These are phyloP conservation scores for Gambelia wislizenii DNA, from an alignment of 2,797 vertebrate genomes.

Conservation along the genomic window DNA sequence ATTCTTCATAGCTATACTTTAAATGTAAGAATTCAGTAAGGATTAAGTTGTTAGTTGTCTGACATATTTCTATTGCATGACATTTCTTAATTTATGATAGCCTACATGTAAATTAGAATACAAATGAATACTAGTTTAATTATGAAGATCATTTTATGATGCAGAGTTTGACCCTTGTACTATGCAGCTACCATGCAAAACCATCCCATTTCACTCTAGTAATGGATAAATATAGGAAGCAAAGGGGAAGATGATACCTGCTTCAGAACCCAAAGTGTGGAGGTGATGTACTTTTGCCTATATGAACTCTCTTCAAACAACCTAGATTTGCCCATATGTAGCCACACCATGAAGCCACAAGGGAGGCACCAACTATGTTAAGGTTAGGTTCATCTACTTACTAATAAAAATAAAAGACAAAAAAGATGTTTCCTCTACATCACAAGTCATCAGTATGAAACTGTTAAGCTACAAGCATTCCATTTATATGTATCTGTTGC, in stretches of 20 bases:
- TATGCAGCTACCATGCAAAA: not conserved
- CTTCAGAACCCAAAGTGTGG: not conserved
- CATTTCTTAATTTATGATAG: not conserved
- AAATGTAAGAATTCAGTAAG: not conserved
- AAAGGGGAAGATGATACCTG: not conserved
- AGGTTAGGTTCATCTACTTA: not conserved
- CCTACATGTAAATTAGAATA: not conserved
- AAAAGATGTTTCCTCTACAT: not conserved
- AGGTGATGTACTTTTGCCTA: too few species aligned
- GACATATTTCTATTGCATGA: not conserved
- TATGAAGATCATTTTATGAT: not conserved
- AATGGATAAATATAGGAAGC: not conserved
- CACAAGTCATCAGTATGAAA: not conserved
- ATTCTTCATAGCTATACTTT: slow-evolving; percentile 24
- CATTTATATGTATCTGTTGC: not conserved
- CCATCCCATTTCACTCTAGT: not conserved
- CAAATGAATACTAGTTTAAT: not conserved
- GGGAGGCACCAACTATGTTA: not conserved
- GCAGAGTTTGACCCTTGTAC: not conserved
- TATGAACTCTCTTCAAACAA: not conserved
- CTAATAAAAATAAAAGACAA: not conserved
- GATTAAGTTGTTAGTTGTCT: not conserved
- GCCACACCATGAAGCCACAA: too few species aligned
- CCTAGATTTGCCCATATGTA: not conserved
- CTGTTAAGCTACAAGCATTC: not conserved